Evolutionary conservation across 2,888 invertebrate genomes (phyloP), one percentile per base, ranked within the genome.

Genomic region (Petrolisthes cinctipes): DNA sequence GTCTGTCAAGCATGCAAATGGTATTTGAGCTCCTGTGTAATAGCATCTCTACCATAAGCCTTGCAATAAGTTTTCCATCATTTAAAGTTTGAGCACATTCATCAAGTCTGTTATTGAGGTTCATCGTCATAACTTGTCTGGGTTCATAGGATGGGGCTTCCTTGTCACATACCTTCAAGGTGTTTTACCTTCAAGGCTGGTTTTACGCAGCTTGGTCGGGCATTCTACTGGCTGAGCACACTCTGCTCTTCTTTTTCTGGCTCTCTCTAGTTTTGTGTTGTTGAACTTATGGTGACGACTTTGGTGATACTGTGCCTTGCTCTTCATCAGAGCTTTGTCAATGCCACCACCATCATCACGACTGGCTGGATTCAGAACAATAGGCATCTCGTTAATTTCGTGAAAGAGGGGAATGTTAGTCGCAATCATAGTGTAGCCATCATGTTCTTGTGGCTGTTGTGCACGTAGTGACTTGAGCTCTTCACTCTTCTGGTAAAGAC

Each of bases 31-130:
- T 82, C 82, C 82, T 71, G 76, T 0, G 57, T 56, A 53, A 86
- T 37, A 23, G 51, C 75, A 54, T 86, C 82, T 37, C 75, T 57
- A 82, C 7, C 81, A 56, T 73, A 5, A 86, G 57, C 5, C 61
- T 75, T 73, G 86, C 81, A 4, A 82, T 23, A 11, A 86, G 82
- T 23, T 73, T 82, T 9, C 86, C 86, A 82, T 86, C 73, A 73
- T 81, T 86, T 0, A 82, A 51, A 57, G 71, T 86, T 14, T 61
- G 9, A 7, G 82, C 57, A 75, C 82, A 86, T 7, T 82, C 53
- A 61, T 81, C 80, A 6, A 80, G 6, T 20, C 23, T 79, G 9
- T 85, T 5, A 54, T 71, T 85, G 9, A 85, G 66, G 61, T 61
- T 61, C 61, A 61, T 61, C 61, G 61, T 61, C 61, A 61, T 61